Conservation (phyloP, 2,797 vertebrate genomes). For the Otolemur crassicaudatus region DNA sequence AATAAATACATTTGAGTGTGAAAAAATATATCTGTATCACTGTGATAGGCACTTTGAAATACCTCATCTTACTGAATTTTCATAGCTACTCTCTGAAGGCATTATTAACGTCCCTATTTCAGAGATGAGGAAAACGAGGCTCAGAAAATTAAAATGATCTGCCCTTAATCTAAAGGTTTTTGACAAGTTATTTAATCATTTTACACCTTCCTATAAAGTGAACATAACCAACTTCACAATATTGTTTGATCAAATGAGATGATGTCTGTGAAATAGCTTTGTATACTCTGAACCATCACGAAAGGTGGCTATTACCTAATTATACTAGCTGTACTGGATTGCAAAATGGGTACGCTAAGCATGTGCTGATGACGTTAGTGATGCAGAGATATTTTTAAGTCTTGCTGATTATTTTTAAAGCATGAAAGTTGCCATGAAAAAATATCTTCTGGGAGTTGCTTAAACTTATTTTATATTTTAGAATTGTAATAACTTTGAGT, state of each 20-base stretch:
- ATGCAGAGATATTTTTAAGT: background rate
- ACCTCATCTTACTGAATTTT: background rate
- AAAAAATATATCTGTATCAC: background rate
- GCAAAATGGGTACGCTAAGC: background rate
- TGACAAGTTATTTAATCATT: background rate
- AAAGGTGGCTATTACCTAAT: background rate
- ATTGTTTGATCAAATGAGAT: constrained; percentile 3
- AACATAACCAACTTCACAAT: background rate
- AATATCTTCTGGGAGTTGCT: background rate
- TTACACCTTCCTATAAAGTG: background rate
- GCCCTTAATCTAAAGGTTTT: background rate
- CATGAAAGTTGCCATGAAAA: background rate
- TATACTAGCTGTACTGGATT: background rate
- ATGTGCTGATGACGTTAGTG: background rate
- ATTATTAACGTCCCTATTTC: background rate
- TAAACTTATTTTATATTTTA: constrained; percentile 27
- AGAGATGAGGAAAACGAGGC: background rate
- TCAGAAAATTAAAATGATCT: background rate
- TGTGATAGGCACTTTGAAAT: background rate
- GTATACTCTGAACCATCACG: background rate
- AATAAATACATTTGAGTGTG: background rate
- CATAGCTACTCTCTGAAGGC: background rate
- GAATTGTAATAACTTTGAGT: constrained; percentile 10
- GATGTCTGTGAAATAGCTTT: background rate
- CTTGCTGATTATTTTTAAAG: constrained; percentile 19